phyloP scores from a whole-genome alignment of 2,797 vertebrate genomes.

The Presbytis comata region DNA sequence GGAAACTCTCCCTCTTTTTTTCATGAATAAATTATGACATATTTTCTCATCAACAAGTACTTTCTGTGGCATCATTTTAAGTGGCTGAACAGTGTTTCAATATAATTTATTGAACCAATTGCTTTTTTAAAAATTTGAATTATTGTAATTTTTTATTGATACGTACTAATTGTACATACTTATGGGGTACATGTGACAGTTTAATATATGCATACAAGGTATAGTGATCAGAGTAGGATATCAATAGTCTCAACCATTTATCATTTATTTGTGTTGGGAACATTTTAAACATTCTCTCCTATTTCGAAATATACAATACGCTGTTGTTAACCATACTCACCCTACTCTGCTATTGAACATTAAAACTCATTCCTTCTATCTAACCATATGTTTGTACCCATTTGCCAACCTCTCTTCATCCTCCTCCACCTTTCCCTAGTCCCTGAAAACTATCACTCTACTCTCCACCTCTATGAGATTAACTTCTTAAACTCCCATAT shows the following conservation, averaged over 20 bases:
- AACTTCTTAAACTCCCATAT: neutral
- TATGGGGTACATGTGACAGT: neutral
- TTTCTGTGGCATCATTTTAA: neutral
- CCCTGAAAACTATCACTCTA: neutral
- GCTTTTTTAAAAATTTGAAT: neutral
- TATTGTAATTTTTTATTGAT: neutral
- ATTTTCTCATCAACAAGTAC: neutral
- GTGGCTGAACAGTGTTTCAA: neutral
- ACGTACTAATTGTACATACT: neutral
- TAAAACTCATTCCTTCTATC: neutral
- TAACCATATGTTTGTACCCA: neutral
- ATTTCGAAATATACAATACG: neutral
- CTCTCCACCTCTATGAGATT: neutral
- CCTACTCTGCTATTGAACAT: neutral
- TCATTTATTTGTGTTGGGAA: neutral
- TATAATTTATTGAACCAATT: neutral
- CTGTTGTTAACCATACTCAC: neutral
- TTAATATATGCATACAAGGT: neutral
- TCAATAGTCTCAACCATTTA: neutral
- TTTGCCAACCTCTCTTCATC: neutral
- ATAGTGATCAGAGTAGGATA: neutral
- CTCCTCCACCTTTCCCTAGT: neutral
- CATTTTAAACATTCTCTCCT: neutral
- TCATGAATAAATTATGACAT: neutral
- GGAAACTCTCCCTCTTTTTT: neutral